Percentiles rank a stretch among this genome's conserved stretches.
Evolutionary conservation across 2,113 vertebrate species (phyloP).

Genomic region (Uropsilus gracilis): DNA sequence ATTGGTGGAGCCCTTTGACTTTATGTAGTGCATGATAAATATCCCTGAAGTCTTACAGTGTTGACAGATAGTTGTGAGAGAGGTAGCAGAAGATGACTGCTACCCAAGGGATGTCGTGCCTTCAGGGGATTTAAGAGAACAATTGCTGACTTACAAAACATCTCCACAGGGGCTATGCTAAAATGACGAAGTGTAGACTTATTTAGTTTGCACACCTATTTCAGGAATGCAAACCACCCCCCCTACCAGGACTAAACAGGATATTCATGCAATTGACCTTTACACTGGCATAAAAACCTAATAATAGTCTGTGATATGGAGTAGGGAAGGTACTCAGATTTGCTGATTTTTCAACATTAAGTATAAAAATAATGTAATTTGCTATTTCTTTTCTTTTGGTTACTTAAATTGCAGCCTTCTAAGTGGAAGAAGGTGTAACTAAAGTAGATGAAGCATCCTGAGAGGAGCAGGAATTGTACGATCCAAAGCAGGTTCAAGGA

Average conservation of each 20-base stretch:
- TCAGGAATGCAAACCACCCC: constrained; percentile 54
- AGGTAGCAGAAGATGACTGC: not conserved
- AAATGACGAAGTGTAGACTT: not conserved
- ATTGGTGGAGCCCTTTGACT: not conserved
- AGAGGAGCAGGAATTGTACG: not conserved
- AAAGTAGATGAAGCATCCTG: not conserved
- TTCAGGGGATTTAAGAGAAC: constrained; percentile 13
- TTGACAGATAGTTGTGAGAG: not conserved
- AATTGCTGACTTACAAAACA: not conserved
- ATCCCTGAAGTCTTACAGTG: not conserved
- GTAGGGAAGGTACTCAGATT: not conserved
- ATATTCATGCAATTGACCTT: constrained; percentile 20
- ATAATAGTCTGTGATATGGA: not conserved
- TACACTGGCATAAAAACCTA: not conserved
- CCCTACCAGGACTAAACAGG: constrained; percentile 16
- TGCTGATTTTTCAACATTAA: not conserved
- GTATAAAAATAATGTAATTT: not conserved
- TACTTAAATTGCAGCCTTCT: not conserved
- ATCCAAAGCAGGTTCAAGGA: not conserved
- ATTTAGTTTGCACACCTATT: constrained; percentile 37
- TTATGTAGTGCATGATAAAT: not conserved
- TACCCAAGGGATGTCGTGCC: not conserved
- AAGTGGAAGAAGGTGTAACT: not conserved
- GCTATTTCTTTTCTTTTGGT: constrained; percentile 46
- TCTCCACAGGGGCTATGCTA: constrained; percentile 46